Evolutionary conservation across 2,888 invertebrate genomes (phyloP), one percentile per base, ranked within the genome.

Genomic region (Pomacea canaliculata): DNA sequence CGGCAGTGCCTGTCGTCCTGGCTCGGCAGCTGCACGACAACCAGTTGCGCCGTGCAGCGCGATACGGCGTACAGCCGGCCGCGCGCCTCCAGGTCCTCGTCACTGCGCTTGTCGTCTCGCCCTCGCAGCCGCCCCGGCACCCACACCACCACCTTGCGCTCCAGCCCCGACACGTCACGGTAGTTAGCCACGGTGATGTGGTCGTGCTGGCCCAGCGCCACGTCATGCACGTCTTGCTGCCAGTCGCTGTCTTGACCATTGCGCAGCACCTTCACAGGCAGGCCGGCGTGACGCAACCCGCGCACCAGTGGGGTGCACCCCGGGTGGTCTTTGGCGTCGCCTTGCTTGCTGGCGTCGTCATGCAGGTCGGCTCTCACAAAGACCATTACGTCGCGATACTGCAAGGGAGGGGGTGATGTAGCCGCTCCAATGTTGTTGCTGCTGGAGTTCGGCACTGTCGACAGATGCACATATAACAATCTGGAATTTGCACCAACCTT

Each of bases 71-170:
- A 69, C 69, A 74, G 69, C 18, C 74, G 46, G 23, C 69, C 62
- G 19, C n/a, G 23, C 62, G 48, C 65, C 59, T 73, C 66, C 63
- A 63, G 63, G 63, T 63, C n/a, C 10, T 68, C 68, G 48, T 68
- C 68, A 37, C 37, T 46, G 18, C 18, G 23, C 12, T 27, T 49
- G 23, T 16, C 72, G 18, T 56, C 73, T 5, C 27, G 27, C 8
- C 66, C 67, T 19, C 4, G n/a, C 7, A 7, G 18, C 19, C 59
- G 18, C 10, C 46, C 56, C 19, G 60, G 69, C 60, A 74, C n/a
- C 74, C 60, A 69, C 16, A 74, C 74, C 23, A 74, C 74, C 68
- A 74, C 69, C 63, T 74, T 74, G 60, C 74, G 27, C 74, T 74
- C 74, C 74, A 74, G 69, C 10, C 74, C 74, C 37, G 59, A 23